phyloP scores from a whole-genome alignment of 2,113 vertebrate species.

The Seriola rivoliana region DNA sequence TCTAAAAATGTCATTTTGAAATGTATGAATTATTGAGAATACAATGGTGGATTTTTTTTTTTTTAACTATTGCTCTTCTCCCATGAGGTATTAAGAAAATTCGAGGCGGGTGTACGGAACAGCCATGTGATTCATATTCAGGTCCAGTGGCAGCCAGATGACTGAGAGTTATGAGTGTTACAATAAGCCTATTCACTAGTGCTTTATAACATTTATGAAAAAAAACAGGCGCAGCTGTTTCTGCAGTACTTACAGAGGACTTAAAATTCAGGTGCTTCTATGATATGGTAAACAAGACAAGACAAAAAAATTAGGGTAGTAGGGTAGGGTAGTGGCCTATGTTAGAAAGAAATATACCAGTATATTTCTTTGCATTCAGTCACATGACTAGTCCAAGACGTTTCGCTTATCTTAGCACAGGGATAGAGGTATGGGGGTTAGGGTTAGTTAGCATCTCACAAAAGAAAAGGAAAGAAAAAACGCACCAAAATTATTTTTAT shows the following conservation, averaged over 20 bases:
- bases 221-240: slow-evolving; percentile 19
- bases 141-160: slow-evolving; percentile 36
- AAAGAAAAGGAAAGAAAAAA: no score
- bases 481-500: no score
- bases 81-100: slow-evolving; percentile 38
- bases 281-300: background rate
- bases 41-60: background rate
- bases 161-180: slow-evolving; percentile 40
- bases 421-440: background rate
- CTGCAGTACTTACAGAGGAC: background rate
- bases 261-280: slow-evolving; percentile 6
- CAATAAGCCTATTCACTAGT: slow-evolving; percentile 57
- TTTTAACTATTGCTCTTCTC: slow-evolving; percentile 21
- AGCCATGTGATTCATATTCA: slow-evolving; percentile 48
- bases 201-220: slow-evolving; percentile 29
- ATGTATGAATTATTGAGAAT: slow-evolving; percentile 13
- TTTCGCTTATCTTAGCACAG: slow-evolving; percentile 1
- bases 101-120: slow-evolving; percentile 12
- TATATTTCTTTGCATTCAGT: background rate
- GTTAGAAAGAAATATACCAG: background rate
- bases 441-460: background rate
- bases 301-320: background rate
- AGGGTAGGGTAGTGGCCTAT: background rate
- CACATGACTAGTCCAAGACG: background rate
- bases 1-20: slow-evolving; percentile 23